Evolutionary conservation across 2,113 vertebrate genomes (phyloP), one percentile per base, ranked within the genome.

Genomic region (Thomomys bottae): DNA sequence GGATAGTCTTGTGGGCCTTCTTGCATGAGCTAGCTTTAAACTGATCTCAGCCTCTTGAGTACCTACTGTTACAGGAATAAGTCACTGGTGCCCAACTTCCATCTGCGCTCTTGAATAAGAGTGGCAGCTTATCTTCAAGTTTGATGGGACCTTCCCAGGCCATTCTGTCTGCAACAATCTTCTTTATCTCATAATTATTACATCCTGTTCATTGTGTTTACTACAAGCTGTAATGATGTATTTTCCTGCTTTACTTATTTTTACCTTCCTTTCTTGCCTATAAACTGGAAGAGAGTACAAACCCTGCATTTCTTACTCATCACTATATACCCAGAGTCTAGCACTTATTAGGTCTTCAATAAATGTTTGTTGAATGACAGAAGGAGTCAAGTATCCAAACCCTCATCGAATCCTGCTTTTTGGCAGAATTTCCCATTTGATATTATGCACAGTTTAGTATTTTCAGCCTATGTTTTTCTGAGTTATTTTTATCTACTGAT

Each of bases 401-500:
- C 28, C 28, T 38, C 24, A 67, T 75, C 42, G 75, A 70, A 28
- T 45, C 70, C 78, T 84, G 4, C 68, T 66, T 95, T 64, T 80
- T 36, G 54, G 66, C 10, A n/a, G 34, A 45, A 82, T 84, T 72
- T 81, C 59, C 63, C 71, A 42, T 88, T 93, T 78, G 68, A 63
- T 34, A 40, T 2, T 54, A 10, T 75, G 14, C 32, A 72, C 42
- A 66, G 30, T 32, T 87, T 80, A 63, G 75, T 81, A 12, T 42
- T 73, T 88, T 38, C 72, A 14, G 57, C 66, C 4, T 49, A 8
- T 15, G 9, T 91, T 79, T 83, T 71, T 20, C 28, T 54, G 12
- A 12, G 40, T 6, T 92, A 71, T 88, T 76, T 73, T 77, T 57
- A 49, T 66, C n/a, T 64, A 70, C 72, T 83, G 85, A 71, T 73